Conservation (phyloP, 2,113 vertebrate genomes). For the Anolis carolinensis region DNA sequence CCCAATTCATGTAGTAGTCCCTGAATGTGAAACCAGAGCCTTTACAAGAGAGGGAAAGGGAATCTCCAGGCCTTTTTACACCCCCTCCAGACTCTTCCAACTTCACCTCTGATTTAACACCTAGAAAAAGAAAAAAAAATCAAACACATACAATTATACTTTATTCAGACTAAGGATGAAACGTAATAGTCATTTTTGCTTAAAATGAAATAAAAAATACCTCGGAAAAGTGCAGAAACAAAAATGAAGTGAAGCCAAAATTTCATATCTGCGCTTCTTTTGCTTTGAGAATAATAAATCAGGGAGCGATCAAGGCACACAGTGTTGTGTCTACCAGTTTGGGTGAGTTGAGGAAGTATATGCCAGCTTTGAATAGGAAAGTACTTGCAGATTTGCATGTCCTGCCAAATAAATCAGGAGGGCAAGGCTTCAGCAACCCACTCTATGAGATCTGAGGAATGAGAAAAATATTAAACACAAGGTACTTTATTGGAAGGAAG, state of each 20-base stretch:
- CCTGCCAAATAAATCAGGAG: not conserved
- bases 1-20: not conserved
- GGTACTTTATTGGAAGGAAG: too few relatives aligned
- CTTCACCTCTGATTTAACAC: not conserved
- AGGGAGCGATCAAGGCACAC: not conserved
- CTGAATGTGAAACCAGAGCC: constrained; percentile 29
- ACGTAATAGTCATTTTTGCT: too few relatives aligned
- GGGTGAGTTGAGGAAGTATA: not conserved
- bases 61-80: not conserved
- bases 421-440: not conserved
- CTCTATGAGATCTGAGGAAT: too few relatives aligned
- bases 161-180: too few relatives aligned
- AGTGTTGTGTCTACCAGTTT: accelerated
- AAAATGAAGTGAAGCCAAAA: not conserved
- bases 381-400: not conserved
- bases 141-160: not conserved
- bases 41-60: not conserved
- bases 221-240: not conserved
- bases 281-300: not conserved
- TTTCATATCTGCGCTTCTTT: not conserved
- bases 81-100: not conserved
- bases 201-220: not conserved
- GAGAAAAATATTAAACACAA: too few relatives aligned
- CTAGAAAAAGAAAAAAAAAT: not conserved
- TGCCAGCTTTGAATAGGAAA: not conserved